Conservation (phyloP, 2,888 invertebrate genomes). For the Cyrtodaria siliqua region DNA sequence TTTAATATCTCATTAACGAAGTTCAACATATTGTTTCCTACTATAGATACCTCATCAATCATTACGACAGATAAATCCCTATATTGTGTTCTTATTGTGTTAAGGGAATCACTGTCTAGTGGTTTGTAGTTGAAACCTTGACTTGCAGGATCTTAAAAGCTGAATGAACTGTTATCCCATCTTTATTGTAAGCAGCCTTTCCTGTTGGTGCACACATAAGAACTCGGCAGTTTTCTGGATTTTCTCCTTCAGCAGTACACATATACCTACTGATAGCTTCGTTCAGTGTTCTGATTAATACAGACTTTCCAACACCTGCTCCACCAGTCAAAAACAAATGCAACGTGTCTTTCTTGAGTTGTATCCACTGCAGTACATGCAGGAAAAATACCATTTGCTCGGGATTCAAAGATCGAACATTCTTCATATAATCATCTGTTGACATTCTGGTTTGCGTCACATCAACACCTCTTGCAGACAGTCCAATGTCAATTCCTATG, state of each 20-base stretch:
- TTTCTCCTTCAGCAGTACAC: slow-evolving; percentile 10
- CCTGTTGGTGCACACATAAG: slow-evolving; percentile 62
- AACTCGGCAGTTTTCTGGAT: slow-evolving; percentile 37
- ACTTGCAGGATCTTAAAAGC: slow-evolving; percentile 47
- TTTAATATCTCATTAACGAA: slow-evolving; percentile 46
- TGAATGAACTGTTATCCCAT: slow-evolving; percentile 54
- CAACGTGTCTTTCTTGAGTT: too few relatives aligned
- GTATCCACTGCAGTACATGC: too few relatives aligned
- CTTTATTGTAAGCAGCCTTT: slow-evolving; percentile 61
- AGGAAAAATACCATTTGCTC: too few relatives aligned
- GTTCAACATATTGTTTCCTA: slow-evolving; percentile 54
- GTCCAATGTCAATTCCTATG: too few relatives aligned
- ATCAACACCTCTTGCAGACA: too few relatives aligned
- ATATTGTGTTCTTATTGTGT: slow-evolving; percentile 20
- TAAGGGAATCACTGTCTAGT: slow-evolving; percentile 52
- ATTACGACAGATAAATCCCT: slow-evolving; percentile 27
- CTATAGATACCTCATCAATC: slow-evolving; percentile 47
- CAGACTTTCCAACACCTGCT: slow-evolving; percentile 21
- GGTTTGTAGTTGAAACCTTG: slow-evolving; percentile 42
- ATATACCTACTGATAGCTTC: slow-evolving; percentile 36
- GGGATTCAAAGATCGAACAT: too few relatives aligned
- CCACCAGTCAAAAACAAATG: too few relatives aligned
- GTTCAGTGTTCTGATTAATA: slow-evolving; percentile 16
- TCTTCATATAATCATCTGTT: too few relatives aligned
- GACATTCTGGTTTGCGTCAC: too few relatives aligned